Evolutionary conservation across 2,888 invertebrate species (phyloP), one percentile per base, ranked within the genome.

Genomic region (Pammene aurita): DNA sequence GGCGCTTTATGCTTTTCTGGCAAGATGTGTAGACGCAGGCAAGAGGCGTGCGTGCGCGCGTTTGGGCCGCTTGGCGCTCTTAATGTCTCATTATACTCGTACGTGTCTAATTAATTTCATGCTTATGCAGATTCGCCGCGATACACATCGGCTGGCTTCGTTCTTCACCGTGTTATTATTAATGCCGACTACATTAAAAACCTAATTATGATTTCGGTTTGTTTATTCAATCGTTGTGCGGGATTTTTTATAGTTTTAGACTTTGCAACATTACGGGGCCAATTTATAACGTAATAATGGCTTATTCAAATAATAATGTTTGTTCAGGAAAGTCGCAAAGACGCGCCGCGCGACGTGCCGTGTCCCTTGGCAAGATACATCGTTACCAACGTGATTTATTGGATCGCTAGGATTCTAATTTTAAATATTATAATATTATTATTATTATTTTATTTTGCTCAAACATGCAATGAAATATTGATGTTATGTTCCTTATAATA

Each of bases 21-120:
- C 34, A 26, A 64, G 35, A 64, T 64, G 52, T 55, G 62, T 62
- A 38, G 41, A 41, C 41, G 50, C 46, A 35, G 35, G 41, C 10
- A 18, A 14, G n/a, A 55, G 48, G 56, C 62, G 67, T 60, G 64
- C 69, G 69, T 55, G 69, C 16, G 55, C 54, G 44, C 52, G 26
- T 26, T 13, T 26, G 13, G n/a, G 58, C 60, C 54, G 62, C 42
- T 44, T 52, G 63, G 44, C 46, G 58, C 58, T 42, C 64, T 65
- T 64, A 64, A 68, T 64, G 64, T 65, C 69, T 69, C 69, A 69
- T 69, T 69, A 69, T 69, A n/a, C n/a, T n/a, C n/a, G n/a, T n/a
- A 65, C 58, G 38, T 58, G 54, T 64, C 64, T 64, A 64, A 69
- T 69, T 69, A 65, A 69, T 69, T 65, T 69, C 69, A 63, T 68